These are phyloP conservation scores for Hipparchia sbordonii DNA, from an alignment of 2,888 invertebrate species.

Conservation along the genomic window DNA sequence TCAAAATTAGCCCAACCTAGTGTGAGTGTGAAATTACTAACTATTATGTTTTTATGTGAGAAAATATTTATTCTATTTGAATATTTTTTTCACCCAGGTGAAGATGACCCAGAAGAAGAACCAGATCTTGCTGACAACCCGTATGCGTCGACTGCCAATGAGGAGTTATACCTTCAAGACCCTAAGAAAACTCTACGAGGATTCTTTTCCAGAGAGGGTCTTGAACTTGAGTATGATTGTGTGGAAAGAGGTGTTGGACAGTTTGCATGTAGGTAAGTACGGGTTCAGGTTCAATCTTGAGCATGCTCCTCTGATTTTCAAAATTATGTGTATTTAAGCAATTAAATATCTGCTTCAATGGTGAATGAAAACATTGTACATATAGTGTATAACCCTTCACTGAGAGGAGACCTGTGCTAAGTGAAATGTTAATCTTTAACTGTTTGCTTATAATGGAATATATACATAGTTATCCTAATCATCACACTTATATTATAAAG, in stretches of 20 bases:
- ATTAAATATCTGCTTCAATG: no score
- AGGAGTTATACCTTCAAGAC: slow-evolving; percentile 95
- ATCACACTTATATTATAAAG: no score
- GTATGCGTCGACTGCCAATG: slow-evolving; percentile 90
- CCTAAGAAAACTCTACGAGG: slow-evolving; percentile 97
- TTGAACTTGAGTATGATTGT: slow-evolving; percentile 92
- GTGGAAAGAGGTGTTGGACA: slow-evolving; percentile 93
- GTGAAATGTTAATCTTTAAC: no score
- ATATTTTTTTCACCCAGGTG: slow-evolving; percentile 69
- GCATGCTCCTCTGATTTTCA: no score
- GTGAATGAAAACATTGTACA: no score
- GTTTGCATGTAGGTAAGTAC: slow-evolving; percentile 88
- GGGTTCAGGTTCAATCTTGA: background rate
- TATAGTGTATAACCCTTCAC: no score
- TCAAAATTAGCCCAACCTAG: no score
- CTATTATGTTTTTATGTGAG: background rate
- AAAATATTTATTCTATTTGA: background rate
- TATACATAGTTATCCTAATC: no score
- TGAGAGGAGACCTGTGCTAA: no score
- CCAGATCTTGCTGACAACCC: slow-evolving; percentile 92
- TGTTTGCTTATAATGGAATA: no score
- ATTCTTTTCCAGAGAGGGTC: slow-evolving; percentile 96
- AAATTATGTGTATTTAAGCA: no score
- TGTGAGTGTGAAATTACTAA: background rate
- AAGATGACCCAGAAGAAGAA: slow-evolving; percentile 95